These are phyloP conservation scores for Lucifuga dentata DNA, from an alignment of 2,113 vertebrate species.

Conservation along the genomic window DNA sequence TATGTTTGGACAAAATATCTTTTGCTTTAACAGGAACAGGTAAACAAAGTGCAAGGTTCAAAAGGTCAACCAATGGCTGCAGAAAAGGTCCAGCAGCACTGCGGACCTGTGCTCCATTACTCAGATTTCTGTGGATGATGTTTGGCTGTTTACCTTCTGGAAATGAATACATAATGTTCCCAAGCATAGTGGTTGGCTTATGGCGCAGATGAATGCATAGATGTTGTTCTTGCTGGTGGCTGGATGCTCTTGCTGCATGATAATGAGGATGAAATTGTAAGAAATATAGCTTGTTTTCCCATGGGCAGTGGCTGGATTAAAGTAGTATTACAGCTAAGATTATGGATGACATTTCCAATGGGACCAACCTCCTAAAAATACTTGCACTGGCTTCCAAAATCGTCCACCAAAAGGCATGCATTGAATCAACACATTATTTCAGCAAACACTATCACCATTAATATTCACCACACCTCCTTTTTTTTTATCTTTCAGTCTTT, in stretches of 20 bases:
- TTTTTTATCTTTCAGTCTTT: background rate
- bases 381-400: no score
- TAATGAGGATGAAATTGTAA: conserved; percentile 19
- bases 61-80: conserved; percentile 21
- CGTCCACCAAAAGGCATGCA: no score
- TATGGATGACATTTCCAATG: background rate
- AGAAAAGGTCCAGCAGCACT: background rate
- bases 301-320: background rate
- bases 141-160: conserved; percentile 7
- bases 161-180: background rate
- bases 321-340: no score
- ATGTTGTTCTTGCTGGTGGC: background rate
- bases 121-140: conserved; percentile 3
- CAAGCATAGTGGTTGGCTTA: background rate
- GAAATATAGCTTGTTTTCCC: conserved; percentile 13
- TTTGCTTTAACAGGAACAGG: background rate
- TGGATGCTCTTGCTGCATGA: conserved; percentile 1
- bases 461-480: background rate
- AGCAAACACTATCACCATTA: background rate
- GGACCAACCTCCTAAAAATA: background rate
- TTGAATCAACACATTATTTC: background rate
- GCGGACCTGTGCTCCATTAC: background rate
- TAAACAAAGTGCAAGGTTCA: conserved; percentile 23
- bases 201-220: background rate
- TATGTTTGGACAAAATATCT: conserved; percentile 1